phyloP scores from a whole-genome alignment of 2,888 invertebrate species.

The Drosophila formosana region DNA sequence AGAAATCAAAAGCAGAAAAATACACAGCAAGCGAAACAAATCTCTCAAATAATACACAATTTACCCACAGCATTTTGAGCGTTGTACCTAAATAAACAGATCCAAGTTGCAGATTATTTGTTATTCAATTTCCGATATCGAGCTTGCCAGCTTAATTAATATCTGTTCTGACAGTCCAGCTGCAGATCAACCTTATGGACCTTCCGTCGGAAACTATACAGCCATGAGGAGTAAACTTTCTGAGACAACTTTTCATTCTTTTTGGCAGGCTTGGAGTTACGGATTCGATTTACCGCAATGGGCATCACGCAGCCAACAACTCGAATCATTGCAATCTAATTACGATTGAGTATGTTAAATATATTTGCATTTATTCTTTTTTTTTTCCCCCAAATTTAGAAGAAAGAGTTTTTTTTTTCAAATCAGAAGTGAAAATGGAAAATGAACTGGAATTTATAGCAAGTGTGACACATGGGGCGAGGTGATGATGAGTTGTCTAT shows the following conservation, averaged over 20 bases:
- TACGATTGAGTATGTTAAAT: neutral
- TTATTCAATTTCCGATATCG: neutral
- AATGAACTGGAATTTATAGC: neutral
- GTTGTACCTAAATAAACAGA: neutral
- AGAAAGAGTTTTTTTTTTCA: neutral
- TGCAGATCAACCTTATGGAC: neutral
- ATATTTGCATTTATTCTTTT: neutral
- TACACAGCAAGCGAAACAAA: conserved; percentile 1
- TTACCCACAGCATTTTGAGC: neutral
- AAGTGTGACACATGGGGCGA: conserved; percentile 4
- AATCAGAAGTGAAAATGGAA: neutral
- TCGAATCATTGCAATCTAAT: conserved; percentile 18
- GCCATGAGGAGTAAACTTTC: neutral
- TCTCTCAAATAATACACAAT: neutral
- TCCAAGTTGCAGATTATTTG: neutral
- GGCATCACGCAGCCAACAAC: conserved; percentile 14
- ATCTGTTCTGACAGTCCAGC: neutral
- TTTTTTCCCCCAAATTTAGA: conserved; percentile 5
- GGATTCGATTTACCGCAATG: conserved; percentile 29
- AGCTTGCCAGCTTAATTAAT: neutral
- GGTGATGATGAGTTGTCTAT: neutral
- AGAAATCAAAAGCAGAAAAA: conserved; percentile 28
- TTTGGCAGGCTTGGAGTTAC: conserved; percentile 9
- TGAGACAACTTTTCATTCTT: neutral
- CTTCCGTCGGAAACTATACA: neutral